phyloP scores from a whole-genome alignment of 1,140 invertebrate genomes.

The Gryllus bimaculatus region DNA sequence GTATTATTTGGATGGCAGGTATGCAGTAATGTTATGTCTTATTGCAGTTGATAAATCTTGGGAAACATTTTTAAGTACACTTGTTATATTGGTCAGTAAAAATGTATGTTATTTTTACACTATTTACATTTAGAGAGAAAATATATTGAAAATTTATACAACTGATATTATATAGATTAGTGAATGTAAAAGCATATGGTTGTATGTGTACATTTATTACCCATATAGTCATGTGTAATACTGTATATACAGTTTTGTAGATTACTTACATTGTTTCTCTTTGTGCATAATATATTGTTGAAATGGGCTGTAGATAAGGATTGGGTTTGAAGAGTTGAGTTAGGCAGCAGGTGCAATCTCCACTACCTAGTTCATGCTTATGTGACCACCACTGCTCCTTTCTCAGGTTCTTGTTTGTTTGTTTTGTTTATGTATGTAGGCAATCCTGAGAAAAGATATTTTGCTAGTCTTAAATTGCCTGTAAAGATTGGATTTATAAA shows the following conservation, averaged over 20 bases:
- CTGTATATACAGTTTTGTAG: not conserved
- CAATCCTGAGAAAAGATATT: not conserved
- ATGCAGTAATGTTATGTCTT: not conserved
- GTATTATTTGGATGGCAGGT: not conserved
- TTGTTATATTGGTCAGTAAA: conserved; percentile 1
- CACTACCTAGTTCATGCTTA: not conserved
- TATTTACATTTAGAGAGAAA: not conserved
- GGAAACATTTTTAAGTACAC: not conserved
- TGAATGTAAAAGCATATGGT: not conserved
- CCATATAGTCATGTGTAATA: not conserved
- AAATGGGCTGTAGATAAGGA: not conserved
- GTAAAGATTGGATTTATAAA: not conserved
- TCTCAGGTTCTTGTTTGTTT: not conserved
- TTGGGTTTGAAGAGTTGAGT: not conserved
- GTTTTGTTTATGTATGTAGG: not conserved
- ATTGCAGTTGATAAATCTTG: not conserved
- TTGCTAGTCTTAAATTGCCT: not conserved
- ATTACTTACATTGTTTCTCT: not conserved
- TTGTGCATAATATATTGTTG: not conserved
- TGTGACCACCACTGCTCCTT: not conserved
- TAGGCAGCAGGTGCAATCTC: not conserved
- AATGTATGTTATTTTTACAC: not conserved
- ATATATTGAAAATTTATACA: not conserved
- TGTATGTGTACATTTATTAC: not conserved
- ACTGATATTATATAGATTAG: not conserved